phyloP scores from a whole-genome alignment of 2,888 invertebrate species.

The Apodemia hepburni region DNA sequence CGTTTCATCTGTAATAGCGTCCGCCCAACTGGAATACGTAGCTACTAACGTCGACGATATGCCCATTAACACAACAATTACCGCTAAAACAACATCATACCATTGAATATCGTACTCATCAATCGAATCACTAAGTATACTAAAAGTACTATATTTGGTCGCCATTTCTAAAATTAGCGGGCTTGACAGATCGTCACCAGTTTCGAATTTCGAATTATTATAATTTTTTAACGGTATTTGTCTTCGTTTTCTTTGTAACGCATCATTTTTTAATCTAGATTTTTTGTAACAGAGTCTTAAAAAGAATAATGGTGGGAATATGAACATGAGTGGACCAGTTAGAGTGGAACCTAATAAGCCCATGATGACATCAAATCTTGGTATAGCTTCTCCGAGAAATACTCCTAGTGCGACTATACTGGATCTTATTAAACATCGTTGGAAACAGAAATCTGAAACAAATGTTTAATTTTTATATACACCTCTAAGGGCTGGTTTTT shows the following conservation, averaged over 20 bases:
- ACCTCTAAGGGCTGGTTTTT: too few species aligned
- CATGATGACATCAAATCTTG: slow-evolving; percentile 92
- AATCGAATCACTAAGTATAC: slow-evolving; percentile 31
- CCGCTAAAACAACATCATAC: slow-evolving; percentile 75
- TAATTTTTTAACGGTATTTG: not conserved
- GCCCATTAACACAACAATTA: slow-evolving; percentile 82
- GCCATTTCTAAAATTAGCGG: slow-evolving; percentile 45
- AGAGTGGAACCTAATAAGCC: slow-evolving; percentile 92
- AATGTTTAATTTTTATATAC: not conserved
- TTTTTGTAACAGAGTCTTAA: slow-evolving; percentile 82
- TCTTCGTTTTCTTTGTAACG: slow-evolving; percentile 21
- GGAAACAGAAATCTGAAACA: slow-evolving; percentile 86
- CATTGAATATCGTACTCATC: slow-evolving; percentile 52
- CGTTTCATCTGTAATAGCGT: slow-evolving; percentile 81
- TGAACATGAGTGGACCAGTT: slow-evolving; percentile 90
- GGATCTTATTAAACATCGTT: slow-evolving; percentile 86
- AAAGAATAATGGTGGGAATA: slow-evolving; percentile 91
- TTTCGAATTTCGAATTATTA: slow-evolving; percentile 31
- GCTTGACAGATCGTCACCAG: slow-evolving; percentile 38
- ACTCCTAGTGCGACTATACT: slow-evolving; percentile 85
- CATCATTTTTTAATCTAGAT: slow-evolving; percentile 37
- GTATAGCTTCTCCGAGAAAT: slow-evolving; percentile 89
- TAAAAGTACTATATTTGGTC: slow-evolving; percentile 56
- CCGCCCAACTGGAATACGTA: slow-evolving; percentile 85
- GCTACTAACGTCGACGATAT: slow-evolving; percentile 82